phyloP scores from a whole-genome alignment of 37 sponge, comb jelly and placozoan genomes.

The Aphrocallistes beatrix region DNA sequence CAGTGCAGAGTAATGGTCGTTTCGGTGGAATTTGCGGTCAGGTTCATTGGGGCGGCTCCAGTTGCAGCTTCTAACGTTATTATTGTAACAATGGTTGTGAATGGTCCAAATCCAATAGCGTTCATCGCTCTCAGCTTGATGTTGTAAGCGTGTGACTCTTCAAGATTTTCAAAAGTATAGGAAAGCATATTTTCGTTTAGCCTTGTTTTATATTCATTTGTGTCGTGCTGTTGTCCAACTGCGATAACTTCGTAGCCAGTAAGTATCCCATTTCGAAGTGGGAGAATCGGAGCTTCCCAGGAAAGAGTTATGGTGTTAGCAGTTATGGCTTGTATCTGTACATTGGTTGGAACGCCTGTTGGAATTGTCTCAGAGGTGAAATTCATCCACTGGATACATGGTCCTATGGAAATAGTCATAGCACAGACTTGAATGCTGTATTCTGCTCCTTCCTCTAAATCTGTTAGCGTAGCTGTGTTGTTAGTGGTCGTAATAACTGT shows the following conservation, averaged over 20 bases:
- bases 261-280: neutral
- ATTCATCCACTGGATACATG: neutral
- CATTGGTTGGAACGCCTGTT: neutral
- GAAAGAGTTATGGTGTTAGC: neutral
- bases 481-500: neutral
- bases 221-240: neutral
- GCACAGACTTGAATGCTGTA: neutral
- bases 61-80: neutral
- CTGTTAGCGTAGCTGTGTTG: neutral
- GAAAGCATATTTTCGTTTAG: neutral
- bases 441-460: neutral
- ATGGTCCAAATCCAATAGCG: neutral
- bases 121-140: neutral
- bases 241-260: neutral
- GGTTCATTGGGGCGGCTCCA: neutral
- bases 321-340: neutral
- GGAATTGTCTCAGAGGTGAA: neutral
- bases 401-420: neutral
- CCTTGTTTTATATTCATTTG: neutral
- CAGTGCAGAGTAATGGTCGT: neutral
- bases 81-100: neutral
- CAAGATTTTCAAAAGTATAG: neutral
- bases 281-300: too few species aligned
- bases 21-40: neutral
- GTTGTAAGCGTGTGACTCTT: neutral